Percentiles rank a stretch among this genome's conserved stretches.
Conservation (phyloP, 2,113 vertebrate species). For the Limnothrissa miodon region DNA sequence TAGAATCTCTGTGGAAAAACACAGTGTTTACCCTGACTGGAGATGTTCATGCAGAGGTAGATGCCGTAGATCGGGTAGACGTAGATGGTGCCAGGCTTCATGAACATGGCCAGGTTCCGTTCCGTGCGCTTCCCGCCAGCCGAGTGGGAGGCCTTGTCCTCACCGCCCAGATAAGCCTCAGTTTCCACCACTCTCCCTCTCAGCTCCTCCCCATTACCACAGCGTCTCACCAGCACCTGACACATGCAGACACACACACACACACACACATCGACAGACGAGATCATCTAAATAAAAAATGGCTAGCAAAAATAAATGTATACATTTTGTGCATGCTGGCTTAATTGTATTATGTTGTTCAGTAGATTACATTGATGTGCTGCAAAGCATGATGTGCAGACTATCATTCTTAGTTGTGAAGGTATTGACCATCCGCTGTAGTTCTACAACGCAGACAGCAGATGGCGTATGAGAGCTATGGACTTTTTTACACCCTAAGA, state of each 20-base stretch:
- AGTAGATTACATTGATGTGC: not conserved
- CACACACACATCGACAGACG: not conserved
- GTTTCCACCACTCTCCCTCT: conserved; percentile 91
- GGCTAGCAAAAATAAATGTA: no score
- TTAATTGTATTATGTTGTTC: not conserved
- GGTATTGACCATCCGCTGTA: no score
- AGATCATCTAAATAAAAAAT: not conserved
- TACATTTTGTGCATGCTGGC: not conserved
- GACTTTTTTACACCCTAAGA: not conserved
- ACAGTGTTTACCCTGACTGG: conserved; percentile 88
- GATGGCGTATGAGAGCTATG: conserved; percentile 27
- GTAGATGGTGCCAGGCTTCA: conserved; percentile 92
- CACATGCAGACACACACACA: conserved; percentile 14
- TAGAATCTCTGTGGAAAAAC: no score
- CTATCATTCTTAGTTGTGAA: no score
- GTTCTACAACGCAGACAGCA: conserved; percentile 26
- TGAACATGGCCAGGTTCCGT: conserved; percentile 91
- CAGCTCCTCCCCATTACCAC: conserved; percentile 80
- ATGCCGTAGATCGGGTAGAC: conserved; percentile 93
- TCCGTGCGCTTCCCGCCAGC: conserved; percentile 85
- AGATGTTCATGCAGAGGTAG: conserved; percentile 92
- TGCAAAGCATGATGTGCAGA: no score
- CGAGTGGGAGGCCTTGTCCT: conserved; percentile 92
- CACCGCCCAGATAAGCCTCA: conserved; percentile 91
- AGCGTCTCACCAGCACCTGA: conserved; percentile 84